Base-by-base conservation (phyloP, 1,140 invertebrate genomes). In the Lordiphosa mommai region DNA sequence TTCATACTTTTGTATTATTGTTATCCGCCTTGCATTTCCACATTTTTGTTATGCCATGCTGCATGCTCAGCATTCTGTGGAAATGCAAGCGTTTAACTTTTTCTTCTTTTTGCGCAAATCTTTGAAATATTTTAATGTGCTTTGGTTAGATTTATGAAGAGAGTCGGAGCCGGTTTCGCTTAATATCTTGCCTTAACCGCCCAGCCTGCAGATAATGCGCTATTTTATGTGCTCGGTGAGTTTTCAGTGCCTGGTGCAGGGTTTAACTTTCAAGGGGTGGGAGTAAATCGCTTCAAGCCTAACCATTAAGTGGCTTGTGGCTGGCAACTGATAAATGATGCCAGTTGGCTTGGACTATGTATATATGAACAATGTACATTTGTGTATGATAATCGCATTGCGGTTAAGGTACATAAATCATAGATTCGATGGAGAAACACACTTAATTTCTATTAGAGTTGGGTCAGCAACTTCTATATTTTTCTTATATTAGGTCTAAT, bases 61-160 rank as follows among this genome's bases (percentile, higher is more conserved):
- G 60, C 56, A 44, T 32, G 64, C 52, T 68, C 65, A 68, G 65
- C 64, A 30, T 60, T 68, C 44, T 67, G 55, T 52, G 58, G 34
- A 48, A 53, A 34, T 68, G 65, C 65, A 68, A 63, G 52, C 61
- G 64, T 64, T 66, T 60, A 60, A 8, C 47, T 34, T 37, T 43
- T 14, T 38, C 27, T 13, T 6, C 17, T 40, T 64, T 40, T 23
- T 17, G 47, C 34, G 27, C 41, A 59, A 68, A 68, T 68, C 65
- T 68, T 68, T 68, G 63, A 68, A 68, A 68, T 67, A 68, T 68
- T 67, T 68, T 68, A 68, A 68, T 68, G 65, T 68, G 48, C 64
- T 53, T 67, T 60, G 47, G 46, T 43, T 41, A 30, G 65, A 68
- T 68, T 68, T 68, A 68, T 68, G 64, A 46, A 52, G 65, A 60